phyloP scores from a whole-genome alignment of 2,888 invertebrate species.

The Colostygia pectinataria region DNA sequence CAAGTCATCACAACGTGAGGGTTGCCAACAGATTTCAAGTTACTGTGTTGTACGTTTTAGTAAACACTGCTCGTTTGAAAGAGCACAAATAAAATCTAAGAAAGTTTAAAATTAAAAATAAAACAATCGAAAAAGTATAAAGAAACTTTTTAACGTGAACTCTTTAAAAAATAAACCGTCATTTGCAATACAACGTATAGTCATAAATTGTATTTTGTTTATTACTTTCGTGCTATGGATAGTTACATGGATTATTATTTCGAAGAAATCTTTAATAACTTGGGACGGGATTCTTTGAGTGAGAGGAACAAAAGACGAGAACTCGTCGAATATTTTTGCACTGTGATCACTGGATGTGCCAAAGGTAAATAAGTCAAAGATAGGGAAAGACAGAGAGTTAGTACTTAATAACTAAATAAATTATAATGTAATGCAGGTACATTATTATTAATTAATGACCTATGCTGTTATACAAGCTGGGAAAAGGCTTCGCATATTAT shows the following conservation, averaged over 20 bases:
- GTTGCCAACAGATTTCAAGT: slow-evolving; percentile 50
- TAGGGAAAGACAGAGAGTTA: no score
- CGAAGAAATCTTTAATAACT: slow-evolving; percentile 87
- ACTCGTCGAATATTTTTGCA: slow-evolving; percentile 89
- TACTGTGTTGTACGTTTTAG: slow-evolving; percentile 39
- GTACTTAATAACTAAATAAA: no score
- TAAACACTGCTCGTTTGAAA: slow-evolving; percentile 10
- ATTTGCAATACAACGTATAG: background rate
- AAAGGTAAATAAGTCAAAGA: slow-evolving; percentile 60
- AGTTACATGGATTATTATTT: slow-evolving; percentile 91
- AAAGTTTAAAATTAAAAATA: background rate
- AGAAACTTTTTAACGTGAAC: slow-evolving; percentile 2
- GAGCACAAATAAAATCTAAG: background rate
- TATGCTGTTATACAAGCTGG: no score
- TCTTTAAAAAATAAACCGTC: background rate
- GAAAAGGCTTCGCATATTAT: no score
- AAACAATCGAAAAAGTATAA: background rate
- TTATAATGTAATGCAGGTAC: no score
- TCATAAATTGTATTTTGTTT: background rate
- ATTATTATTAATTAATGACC: no score
- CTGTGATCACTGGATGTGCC: slow-evolving; percentile 89
- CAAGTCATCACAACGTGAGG: slow-evolving; percentile 41
- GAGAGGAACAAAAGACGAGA: slow-evolving; percentile 87
- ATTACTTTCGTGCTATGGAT: slow-evolving; percentile 72
- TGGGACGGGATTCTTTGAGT: slow-evolving; percentile 88